Evolutionary conservation across 2,888 invertebrate species (phyloP).

Genomic region (Tachina fera): DNA sequence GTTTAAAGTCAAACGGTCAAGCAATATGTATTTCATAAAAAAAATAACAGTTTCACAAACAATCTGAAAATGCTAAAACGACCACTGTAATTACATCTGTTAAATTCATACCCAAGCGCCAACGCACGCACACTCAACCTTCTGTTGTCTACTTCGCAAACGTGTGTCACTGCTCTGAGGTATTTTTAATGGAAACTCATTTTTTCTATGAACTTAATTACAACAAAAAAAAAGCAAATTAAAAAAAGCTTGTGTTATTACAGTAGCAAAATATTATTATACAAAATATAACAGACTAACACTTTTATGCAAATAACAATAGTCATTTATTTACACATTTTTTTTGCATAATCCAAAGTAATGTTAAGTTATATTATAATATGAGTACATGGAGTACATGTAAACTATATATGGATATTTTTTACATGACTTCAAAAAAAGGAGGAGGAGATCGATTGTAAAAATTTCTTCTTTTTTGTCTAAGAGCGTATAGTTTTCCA

Average conservation of each 20-base stretch:
- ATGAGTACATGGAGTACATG: no score
- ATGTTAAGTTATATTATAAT: not conserved
- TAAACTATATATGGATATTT: no score
- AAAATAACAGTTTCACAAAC: not conserved
- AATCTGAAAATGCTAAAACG: not conserved
- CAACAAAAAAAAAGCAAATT: conserved; percentile 68
- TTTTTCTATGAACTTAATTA: conserved; percentile 69
- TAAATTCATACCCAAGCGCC: not conserved
- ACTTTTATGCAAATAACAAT: conserved; percentile 23
- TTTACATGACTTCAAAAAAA: no score
- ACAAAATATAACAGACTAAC: conserved; percentile 29
- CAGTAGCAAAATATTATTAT: conserved; percentile 42
- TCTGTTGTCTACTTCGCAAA: not conserved
- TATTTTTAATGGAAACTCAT: conserved; percentile 73
- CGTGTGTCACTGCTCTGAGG: conserved; percentile 66
- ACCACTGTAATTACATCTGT: not conserved
- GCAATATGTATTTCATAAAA: not conserved
- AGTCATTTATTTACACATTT: conserved; percentile 42
- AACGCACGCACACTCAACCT: not conserved
- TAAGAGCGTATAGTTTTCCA: no score
- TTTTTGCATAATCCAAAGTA: conserved; percentile 4
- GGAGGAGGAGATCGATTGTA: no score
- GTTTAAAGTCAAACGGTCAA: no score
- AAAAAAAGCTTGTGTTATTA: conserved; percentile 57
- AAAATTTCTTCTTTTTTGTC: no score